Percentiles rank a stretch among this genome's conserved stretches.
Evolutionary conservation across 2,113 vertebrate genomes (phyloP).

Genomic region (Alligator sinensis): DNA sequence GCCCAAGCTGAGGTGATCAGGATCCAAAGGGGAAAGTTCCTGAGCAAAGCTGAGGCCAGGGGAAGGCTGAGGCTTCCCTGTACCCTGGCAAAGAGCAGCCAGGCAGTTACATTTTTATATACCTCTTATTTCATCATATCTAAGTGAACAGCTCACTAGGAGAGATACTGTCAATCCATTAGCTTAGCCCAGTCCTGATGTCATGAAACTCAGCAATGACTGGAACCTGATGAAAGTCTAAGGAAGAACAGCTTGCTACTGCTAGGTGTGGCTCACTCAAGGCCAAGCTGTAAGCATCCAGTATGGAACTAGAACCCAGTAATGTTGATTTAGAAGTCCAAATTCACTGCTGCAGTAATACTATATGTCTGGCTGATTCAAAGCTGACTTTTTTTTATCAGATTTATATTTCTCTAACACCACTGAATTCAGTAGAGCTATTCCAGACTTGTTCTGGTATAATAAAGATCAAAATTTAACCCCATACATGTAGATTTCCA

Average conservation of each 20-base stretch:
- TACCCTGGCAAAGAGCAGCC: too few species aligned
- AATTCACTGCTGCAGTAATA: background rate
- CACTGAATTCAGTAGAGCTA: background rate
- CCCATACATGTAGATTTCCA: background rate
- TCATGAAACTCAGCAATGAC: background rate
- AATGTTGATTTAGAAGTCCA: background rate
- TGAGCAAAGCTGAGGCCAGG: too few species aligned
- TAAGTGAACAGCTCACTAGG: background rate
- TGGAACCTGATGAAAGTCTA: background rate
- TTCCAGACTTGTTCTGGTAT: background rate
- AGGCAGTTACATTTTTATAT: background rate
- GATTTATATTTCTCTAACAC: background rate
- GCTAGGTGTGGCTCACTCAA: background rate
- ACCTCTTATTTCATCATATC: background rate
- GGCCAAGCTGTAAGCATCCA: background rate
- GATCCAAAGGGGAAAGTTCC: too few species aligned
- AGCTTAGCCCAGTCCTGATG: background rate
- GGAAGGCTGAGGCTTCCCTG: too few species aligned
- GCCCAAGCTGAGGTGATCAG: too few species aligned
- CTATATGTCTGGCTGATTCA: background rate
- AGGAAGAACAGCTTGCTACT: background rate
- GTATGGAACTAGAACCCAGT: background rate
- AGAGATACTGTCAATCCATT: background rate
- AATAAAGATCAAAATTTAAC: background rate
- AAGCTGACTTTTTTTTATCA: background rate